These are phyloP conservation scores for Xestia c-nigrum DNA, from an alignment of 2,888 invertebrate species.

Conservation along the genomic window DNA sequence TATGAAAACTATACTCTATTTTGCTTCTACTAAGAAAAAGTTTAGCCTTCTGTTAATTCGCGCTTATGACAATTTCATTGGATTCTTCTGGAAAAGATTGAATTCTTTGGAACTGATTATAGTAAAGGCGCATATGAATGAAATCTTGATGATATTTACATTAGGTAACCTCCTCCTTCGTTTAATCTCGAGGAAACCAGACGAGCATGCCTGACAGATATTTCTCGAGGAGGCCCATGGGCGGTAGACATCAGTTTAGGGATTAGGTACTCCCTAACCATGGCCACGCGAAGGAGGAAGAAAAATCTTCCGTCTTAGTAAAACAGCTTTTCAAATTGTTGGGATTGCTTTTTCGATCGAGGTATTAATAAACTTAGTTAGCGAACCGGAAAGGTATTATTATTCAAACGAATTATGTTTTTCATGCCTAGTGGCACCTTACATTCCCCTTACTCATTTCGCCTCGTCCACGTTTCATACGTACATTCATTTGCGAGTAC, in stretches of 20 bases:
- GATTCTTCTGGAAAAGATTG: not conserved
- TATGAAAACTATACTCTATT: not conserved
- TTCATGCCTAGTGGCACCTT: not conserved
- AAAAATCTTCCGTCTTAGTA: not conserved
- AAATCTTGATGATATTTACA: not conserved
- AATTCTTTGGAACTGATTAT: not conserved
- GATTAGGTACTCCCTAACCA: not conserved
- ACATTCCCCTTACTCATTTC: not conserved
- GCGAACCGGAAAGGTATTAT: not conserved
- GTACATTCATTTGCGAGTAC: too few relatives aligned
- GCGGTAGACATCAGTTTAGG: not conserved
- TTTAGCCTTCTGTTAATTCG: not conserved
- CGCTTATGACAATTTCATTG: not conserved
- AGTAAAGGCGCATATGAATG: not conserved
- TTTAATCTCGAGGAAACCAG: too few relatives aligned
- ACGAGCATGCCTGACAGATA: not conserved
- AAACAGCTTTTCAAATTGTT: not conserved
- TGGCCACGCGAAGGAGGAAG: not conserved
- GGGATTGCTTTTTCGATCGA: not conserved
- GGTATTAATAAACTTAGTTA: not conserved
- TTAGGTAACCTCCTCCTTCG: not conserved
- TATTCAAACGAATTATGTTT: not conserved
- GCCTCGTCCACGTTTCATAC: not conserved
- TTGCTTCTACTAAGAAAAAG: not conserved
- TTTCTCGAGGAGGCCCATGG: not conserved